Evolutionary conservation across 2,113 vertebrate species (phyloP).

Genomic region (Trematocara nigrifrons): DNA sequence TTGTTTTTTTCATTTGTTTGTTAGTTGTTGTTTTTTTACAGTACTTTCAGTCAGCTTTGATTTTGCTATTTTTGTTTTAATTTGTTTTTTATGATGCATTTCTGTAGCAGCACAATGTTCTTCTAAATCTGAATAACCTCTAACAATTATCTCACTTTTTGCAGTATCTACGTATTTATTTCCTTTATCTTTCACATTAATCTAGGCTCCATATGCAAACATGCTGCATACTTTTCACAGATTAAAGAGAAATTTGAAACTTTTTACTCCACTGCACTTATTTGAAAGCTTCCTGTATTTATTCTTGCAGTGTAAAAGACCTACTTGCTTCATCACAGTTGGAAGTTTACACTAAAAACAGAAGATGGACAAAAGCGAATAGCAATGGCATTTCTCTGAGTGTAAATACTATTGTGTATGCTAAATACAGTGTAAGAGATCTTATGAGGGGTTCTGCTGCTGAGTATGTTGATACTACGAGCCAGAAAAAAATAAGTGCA

Average conservation of each 20-base stretch:
- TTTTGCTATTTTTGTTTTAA: not conserved
- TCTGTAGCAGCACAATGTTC: not conserved
- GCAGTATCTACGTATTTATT: rapidly evolving
- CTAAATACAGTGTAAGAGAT: not conserved
- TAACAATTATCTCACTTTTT: rapidly evolving
- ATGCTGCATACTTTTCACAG: not conserved
- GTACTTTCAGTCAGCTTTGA: not conserved
- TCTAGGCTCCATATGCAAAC: not conserved
- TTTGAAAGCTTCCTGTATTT: not conserved
- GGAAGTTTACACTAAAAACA: not conserved
- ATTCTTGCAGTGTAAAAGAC: rapidly evolving
- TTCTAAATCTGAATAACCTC: not conserved
- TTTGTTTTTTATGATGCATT: not conserved
- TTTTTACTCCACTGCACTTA: not conserved
- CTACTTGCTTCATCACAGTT: not conserved
- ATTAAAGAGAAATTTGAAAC: not conserved
- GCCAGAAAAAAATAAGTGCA: not conserved
- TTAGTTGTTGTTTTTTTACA: not conserved
- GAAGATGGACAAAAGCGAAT: not conserved
- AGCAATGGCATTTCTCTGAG: not conserved
- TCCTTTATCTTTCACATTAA: not conserved
- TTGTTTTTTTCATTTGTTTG: not conserved
- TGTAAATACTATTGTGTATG: not conserved
- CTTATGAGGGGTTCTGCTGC: not conserved
- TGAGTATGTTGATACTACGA: not conserved